phyloP scores from a whole-genome alignment of 2,888 invertebrate genomes.

The Heliconius cydno region DNA sequence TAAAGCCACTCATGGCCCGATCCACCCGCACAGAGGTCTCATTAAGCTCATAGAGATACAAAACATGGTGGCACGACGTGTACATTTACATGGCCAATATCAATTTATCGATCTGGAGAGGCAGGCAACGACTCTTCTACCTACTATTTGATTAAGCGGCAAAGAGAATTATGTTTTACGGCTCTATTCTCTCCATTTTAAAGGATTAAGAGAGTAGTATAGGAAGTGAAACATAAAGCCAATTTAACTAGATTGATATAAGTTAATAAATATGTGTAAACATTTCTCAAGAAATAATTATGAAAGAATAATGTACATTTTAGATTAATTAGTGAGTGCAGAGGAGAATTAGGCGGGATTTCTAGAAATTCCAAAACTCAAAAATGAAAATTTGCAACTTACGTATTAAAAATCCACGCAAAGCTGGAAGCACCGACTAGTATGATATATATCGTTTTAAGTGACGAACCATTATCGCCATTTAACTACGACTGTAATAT shows the following conservation, averaged over 20 bases:
- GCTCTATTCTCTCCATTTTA: neutral
- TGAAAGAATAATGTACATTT: too few species aligned
- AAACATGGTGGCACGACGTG: neutral
- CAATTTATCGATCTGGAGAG: slow-evolving; percentile 1
- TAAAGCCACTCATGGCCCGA: neutral
- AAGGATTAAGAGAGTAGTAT: neutral
- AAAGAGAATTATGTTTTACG: neutral
- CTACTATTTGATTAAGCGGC: neutral
- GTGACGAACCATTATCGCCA: neutral
- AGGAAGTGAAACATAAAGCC: neutral
- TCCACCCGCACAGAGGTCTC: neutral
- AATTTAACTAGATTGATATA: neutral
- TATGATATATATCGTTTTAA: neutral
- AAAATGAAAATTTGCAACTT: neutral
- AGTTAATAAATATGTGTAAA: neutral
- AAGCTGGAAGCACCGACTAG: neutral
- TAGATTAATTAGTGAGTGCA: too few species aligned
- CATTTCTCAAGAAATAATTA: neutral
- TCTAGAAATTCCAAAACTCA: too few species aligned
- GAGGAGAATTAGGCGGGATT: too few species aligned
- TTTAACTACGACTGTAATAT: slow-evolving; percentile 3
- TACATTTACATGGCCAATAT: slow-evolving; percentile 3
- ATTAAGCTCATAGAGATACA: neutral
- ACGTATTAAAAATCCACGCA: neutral
- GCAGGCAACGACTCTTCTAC: too few species aligned